A percentile compares a stretch with the other conserved stretches of the same genome.
Evolutionary conservation across 1,140 invertebrate species (phyloP).

Genomic region (Atta texana): DNA sequence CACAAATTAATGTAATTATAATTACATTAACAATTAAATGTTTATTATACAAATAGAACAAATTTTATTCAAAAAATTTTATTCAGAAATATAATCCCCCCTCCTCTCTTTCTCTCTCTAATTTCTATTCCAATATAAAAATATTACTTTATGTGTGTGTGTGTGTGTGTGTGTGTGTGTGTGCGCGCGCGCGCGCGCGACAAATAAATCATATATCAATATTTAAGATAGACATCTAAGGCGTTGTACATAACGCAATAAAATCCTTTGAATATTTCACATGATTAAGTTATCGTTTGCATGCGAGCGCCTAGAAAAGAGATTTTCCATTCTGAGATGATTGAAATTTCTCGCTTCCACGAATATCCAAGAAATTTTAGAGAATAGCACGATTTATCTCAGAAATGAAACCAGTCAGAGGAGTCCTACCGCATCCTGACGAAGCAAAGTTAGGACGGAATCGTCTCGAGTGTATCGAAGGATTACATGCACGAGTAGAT

Average conservation of each 20-base stretch:
- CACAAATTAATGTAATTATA: not conserved
- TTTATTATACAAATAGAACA: not conserved
- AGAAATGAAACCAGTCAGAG: constrained; percentile 36
- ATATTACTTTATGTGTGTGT: no score
- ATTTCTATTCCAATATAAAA: no score
- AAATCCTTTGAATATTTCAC: constrained; percentile 14
- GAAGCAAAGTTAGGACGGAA: constrained; percentile 17
- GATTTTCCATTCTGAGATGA: constrained; percentile 1
- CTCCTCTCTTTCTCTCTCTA: no score
- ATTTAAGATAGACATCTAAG: not conserved
- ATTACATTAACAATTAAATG: no score
- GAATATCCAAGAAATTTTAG: constrained; percentile 32
- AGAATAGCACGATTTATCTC: constrained; percentile 17
- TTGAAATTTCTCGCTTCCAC: constrained; percentile 23
- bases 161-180: no score
- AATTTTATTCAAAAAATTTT: not conserved
- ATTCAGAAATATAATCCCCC: not conserved
- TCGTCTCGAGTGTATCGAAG: constrained; percentile 32
- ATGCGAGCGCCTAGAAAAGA: not conserved
- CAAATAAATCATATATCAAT: not conserved
- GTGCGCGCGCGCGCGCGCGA: no score
- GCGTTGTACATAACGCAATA: not conserved
- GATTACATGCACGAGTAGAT: constrained; percentile 40
- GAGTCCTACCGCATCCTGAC: constrained; percentile 4
- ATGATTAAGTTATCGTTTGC: not conserved